Percentiles rank a stretch among this genome's conserved stretches.
phyloP scores from a whole-genome alignment of 2,888 invertebrate genomes.

The Creontiades dilutus region DNA sequence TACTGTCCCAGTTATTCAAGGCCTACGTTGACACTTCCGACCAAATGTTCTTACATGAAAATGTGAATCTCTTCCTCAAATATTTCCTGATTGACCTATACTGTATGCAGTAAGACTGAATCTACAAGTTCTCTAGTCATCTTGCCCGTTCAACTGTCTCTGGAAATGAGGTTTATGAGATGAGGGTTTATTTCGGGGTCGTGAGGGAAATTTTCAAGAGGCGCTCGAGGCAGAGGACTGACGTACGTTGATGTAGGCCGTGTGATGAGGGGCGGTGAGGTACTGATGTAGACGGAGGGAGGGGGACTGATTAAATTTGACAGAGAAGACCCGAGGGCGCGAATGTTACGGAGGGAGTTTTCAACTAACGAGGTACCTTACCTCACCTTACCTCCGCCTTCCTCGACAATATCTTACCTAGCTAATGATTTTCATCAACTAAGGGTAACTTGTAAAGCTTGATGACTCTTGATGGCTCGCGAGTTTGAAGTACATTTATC shows the following conservation, averaged over 20 bases:
- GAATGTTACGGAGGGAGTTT: neutral
- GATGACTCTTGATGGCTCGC: neutral
- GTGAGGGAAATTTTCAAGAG: neutral
- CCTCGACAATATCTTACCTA: neutral
- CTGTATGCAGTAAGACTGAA: too few relatives aligned
- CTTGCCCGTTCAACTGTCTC: neutral
- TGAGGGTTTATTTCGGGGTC: conserved; percentile 18
- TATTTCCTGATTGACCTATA: too few relatives aligned
- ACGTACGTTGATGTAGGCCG: neutral
- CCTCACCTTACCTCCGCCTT: neutral
- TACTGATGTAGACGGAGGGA: neutral
- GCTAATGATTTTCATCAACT: neutral
- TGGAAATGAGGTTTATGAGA: neutral
- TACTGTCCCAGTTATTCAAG: too few relatives aligned
- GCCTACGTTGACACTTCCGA: too few relatives aligned
- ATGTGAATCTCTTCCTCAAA: too few relatives aligned
- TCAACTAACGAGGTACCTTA: neutral
- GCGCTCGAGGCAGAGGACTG: neutral
- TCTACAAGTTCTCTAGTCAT: neutral
- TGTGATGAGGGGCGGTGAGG: neutral
- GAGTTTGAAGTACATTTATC: neutral
- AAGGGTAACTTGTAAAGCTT: neutral
- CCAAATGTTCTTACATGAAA: too few relatives aligned
- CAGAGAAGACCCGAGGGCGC: neutral
- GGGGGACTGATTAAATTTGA: neutral